Conservation (phyloP, 2,113 vertebrate species). For the Anseranas semipalmata region DNA sequence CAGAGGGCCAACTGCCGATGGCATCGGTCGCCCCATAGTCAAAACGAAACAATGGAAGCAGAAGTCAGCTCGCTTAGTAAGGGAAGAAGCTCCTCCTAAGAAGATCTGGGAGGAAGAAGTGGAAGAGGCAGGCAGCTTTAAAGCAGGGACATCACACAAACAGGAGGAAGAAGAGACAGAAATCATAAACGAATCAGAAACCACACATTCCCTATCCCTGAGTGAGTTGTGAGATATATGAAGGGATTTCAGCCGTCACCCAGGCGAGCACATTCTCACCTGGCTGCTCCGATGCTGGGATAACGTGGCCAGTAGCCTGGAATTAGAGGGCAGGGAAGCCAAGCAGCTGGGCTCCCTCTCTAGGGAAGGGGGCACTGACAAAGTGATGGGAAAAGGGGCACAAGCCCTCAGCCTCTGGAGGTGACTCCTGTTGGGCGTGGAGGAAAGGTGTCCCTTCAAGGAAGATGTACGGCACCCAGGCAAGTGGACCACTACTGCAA, state of each 20-base stretch:
- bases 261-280: no score
- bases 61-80: neutral
- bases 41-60: neutral
- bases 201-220: neutral
- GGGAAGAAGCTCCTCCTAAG: neutral
- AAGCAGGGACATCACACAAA: neutral
- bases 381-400: no score
- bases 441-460: no score
- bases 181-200: neutral
- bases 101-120: neutral
- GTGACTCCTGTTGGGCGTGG: no score
- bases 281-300: no score
- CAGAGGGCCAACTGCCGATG: neutral
- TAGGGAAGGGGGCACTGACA: no score
- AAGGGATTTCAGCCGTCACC: neutral
- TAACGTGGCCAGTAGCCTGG: no score
- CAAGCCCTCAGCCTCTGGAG: no score
- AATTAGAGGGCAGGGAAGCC: no score
- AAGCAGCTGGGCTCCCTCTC: no score
- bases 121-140: neutral
- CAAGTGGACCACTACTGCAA: no score
- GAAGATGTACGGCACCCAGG: no score
- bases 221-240: neutral
- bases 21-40: neutral
- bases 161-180: neutral